Evolutionary conservation across 2,113 vertebrate species (phyloP), one percentile per base, ranked within the genome.

Genomic region (Cheirogaleus medius): DNA sequence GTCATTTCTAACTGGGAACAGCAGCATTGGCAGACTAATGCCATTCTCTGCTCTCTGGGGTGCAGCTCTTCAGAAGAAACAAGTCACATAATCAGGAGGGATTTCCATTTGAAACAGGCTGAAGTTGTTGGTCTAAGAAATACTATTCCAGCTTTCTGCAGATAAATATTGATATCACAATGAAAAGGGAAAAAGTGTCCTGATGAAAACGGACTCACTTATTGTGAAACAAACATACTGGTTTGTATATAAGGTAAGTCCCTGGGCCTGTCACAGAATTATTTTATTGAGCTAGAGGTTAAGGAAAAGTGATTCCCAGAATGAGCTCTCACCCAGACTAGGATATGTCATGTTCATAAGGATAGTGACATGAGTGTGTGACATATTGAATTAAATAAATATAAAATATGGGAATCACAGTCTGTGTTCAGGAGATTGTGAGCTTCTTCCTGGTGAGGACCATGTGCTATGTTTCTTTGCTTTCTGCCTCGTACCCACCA

Each of bases 61-160:
- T 9, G 0, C 42, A 73, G 52, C 71, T 74, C 60, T 87, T 96
- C 93, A 87, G 60, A 91, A 29, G 42, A 66, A 44, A 92, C 74
- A 80, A 71, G 84, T 47, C 39, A 32, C 77, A 54, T 47, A 64
- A 87, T 96, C 94, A 90, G 63, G 39, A 92, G 52, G 56, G 71
- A 84, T 95, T 96, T 95, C 84, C 60, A 95, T 42, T 54, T 78
- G 84, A 87, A 87, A 84, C 0, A 1, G 20, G 66, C 71, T 81
- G 37, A 11, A 29, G 17, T 14, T 87, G 32, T 89, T 94, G 56
- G 60, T 32, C 73, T 87, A 63, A 63, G 73, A 95, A 95, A 90
- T 56, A 68, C 37, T 90, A 60, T 80, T 58, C 49, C 89, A 85
- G 20, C 60, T 94, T 92, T 90, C 87, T 71, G 27, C 77, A 71